These are phyloP conservation scores for Lagria hirta DNA, from an alignment of 2,888 invertebrate species.

Conservation along the genomic window DNA sequence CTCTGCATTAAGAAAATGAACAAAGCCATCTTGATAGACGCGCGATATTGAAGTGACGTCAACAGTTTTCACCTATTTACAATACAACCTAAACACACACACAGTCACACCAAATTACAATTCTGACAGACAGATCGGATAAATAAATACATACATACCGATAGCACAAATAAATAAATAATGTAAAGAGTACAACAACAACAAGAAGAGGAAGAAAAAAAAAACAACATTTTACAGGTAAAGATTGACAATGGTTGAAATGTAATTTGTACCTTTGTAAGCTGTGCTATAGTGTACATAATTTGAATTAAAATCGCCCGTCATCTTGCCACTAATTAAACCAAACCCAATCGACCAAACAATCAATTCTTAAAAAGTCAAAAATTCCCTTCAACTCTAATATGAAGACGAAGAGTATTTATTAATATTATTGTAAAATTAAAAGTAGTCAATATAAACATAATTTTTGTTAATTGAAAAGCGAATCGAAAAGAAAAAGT, in stretches of 20 bases:
- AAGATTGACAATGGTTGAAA: slow-evolving; percentile 40
- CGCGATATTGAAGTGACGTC: slow-evolving; percentile 39
- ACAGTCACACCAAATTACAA: slow-evolving; percentile 35
- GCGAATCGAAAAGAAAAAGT: slow-evolving; percentile 20
- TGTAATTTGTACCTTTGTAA: slow-evolving; percentile 48
- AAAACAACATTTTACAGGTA: slow-evolving; percentile 22
- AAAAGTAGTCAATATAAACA: slow-evolving; percentile 25
- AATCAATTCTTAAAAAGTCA: slow-evolving; percentile 7
- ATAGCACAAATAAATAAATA: slow-evolving; percentile 36
- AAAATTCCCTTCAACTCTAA: slow-evolving; percentile 7
- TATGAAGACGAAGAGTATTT: slow-evolving; percentile 27
- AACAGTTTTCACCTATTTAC: slow-evolving; percentile 30
- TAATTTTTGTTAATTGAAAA: slow-evolving; percentile 19
- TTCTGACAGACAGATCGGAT: slow-evolving; percentile 30
- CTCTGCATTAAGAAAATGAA: slow-evolving; percentile 37
- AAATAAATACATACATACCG: slow-evolving; percentile 35
- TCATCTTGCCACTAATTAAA: slow-evolving; percentile 49
- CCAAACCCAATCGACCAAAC: slow-evolving; percentile 35
- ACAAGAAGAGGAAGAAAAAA: slow-evolving; percentile 30
- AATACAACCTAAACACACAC: slow-evolving; percentile 33
- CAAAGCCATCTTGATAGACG: slow-evolving; percentile 35
- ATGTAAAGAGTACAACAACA: too few relatives aligned
- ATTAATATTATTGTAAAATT: slow-evolving; percentile 29
- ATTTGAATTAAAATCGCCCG: slow-evolving; percentile 47
- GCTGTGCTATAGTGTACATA: slow-evolving; percentile 39